Conservation (phyloP, 92 coral and sea anemone genomes). For the Umimayanthus kanabou region DNA sequence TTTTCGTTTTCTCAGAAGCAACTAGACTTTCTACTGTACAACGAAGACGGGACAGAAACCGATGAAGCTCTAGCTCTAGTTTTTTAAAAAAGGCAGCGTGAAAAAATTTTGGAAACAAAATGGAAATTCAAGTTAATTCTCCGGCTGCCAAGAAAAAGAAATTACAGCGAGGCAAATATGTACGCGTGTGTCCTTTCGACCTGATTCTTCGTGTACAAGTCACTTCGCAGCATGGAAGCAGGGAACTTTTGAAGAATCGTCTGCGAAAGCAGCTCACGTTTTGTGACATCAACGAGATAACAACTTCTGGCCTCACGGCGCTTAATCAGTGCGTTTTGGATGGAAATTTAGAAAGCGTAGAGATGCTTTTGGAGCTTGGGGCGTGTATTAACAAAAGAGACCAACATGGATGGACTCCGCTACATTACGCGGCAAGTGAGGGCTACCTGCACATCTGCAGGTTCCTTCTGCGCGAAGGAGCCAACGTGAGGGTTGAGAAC, state of each 20-base stretch:
- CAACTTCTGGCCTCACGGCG: constrained; percentile 90
- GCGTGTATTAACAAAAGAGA: constrained; percentile 88
- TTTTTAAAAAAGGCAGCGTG: background rate
- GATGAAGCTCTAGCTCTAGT: background rate
- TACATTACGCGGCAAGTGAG: constrained; percentile 96
- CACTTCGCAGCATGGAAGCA: constrained; percentile 61
- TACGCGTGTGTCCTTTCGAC: constrained; percentile 62
- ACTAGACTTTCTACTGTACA: background rate
- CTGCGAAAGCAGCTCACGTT: constrained; percentile 69
- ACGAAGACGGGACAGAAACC: background rate
- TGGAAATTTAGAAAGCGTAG: constrained; percentile 82
- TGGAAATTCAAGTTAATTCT: constrained; percentile 5
- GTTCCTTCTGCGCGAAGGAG: constrained; percentile 79
- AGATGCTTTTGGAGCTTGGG: constrained; percentile 84
- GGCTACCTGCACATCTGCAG: constrained; percentile 91
- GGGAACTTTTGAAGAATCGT: constrained; percentile 66
- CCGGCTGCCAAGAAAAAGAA: constrained; percentile 21
- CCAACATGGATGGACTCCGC: constrained; percentile 86
- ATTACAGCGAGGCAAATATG: constrained; percentile 1
- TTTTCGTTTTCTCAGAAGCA: background rate
- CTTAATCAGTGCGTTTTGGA: constrained; percentile 94
- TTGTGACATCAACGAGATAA: constrained; percentile 84
- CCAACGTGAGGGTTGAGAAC: constrained; percentile 77
- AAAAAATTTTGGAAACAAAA: background rate
- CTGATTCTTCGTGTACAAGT: constrained; percentile 63